Percentiles rank a stretch among this genome's conserved stretches.
phyloP scores from a whole-genome alignment of 2,113 vertebrate species.

The Petrocephalus zakoni region DNA sequence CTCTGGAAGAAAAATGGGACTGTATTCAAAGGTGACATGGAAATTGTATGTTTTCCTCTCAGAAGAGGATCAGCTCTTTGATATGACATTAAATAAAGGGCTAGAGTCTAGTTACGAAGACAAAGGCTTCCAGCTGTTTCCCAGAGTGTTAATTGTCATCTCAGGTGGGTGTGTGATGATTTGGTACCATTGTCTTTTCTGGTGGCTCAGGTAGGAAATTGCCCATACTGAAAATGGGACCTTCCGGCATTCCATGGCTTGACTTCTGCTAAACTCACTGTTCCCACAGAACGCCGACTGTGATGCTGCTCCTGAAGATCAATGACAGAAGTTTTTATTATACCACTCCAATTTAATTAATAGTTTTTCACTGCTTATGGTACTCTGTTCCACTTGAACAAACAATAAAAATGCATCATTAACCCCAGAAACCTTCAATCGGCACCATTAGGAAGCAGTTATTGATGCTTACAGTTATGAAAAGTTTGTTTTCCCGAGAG shows the following conservation, averaged over 20 bases:
- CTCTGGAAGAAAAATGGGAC: not conserved
- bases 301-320: not conserved
- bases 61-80: not conserved
- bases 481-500: not conserved
- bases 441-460: not conserved
- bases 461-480: not conserved
- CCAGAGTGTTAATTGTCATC: not conserved
- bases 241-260: too few relatives aligned
- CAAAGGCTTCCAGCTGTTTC: not conserved
- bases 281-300: not conserved
- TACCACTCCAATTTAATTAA: too few relatives aligned
- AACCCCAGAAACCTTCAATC: not conserved
- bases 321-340: not conserved
- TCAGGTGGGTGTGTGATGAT: not conserved
- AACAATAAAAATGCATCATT: not conserved
- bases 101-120: not conserved
- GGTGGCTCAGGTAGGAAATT: not conserved
- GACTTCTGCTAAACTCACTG: not conserved
- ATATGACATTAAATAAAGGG: not conserved
- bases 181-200: not conserved
- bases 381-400: not conserved
- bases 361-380: not conserved
- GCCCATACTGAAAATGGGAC: not conserved
- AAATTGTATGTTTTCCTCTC: not conserved
- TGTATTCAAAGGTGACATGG: not conserved